A percentile compares a stretch with the other conserved stretches of the same genome.
These are phyloP conservation scores for Caenorhabditis zanzibari DNA, from an alignment of 2,888 invertebrate species.

Conservation along the genomic window DNA sequence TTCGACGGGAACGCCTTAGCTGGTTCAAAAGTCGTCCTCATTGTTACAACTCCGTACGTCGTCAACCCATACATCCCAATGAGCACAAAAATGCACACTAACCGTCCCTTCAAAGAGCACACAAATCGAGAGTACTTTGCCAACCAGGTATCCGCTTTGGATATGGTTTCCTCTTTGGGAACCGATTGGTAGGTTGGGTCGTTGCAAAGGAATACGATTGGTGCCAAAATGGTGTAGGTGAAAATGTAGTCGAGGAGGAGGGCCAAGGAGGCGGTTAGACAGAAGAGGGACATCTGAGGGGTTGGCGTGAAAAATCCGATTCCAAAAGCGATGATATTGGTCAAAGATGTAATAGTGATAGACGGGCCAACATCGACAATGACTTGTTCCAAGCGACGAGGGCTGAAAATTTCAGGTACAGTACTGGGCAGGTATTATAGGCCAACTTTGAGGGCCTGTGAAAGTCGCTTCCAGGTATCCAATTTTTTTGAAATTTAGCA, in stretches of 20 bases:
- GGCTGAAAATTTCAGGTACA: conserved; percentile 7
- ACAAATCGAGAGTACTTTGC: conserved; percentile 68
- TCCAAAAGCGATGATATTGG: conserved; percentile 83
- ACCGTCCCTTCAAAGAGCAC: conserved; percentile 66
- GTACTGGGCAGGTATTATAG: too few relatives aligned
- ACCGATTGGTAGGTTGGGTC: conserved; percentile 45
- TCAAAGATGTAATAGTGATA: conserved; percentile 82
- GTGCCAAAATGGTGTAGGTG: conserved; percentile 80
- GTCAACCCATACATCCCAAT: conserved; percentile 64
- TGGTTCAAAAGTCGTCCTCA: conserved; percentile 78
- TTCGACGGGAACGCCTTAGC: conserved; percentile 81
- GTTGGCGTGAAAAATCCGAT: conserved; percentile 82
- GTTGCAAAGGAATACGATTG: conserved; percentile 72
- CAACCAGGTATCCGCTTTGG: conserved; percentile 38
- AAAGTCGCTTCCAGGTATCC: too few relatives aligned
- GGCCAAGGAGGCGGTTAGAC: conserved; percentile 81
- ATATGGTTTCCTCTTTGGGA: conserved; percentile 28
- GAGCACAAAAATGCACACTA: conserved; percentile 60
- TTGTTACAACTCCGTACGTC: conserved; percentile 67
- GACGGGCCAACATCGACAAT: conserved; percentile 82
- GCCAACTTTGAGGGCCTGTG: too few relatives aligned
- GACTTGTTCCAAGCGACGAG: conserved; percentile 69
- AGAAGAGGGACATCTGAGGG: conserved; percentile 82
- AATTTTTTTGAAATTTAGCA: too few relatives aligned
- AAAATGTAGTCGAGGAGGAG: conserved; percentile 82